phyloP scores from a whole-genome alignment of 2,888 invertebrate genomes.

The Chymomyza procnemis region DNA sequence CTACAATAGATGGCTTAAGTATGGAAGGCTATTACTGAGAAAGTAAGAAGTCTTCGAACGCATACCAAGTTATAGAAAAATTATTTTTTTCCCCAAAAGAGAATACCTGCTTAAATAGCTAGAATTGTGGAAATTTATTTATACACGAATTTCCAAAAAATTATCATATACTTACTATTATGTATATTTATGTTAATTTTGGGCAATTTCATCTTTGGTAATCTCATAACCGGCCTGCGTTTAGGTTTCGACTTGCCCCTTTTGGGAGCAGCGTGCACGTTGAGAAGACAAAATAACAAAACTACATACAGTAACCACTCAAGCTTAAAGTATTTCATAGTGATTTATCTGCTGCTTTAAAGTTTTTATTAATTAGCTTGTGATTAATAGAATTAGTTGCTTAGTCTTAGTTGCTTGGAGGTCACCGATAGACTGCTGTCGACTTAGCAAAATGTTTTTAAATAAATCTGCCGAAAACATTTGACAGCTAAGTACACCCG shows the following conservation, averaged over 20 bases:
- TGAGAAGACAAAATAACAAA: constrained; percentile 23
- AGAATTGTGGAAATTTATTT: too few species aligned
- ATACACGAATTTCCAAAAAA: not conserved
- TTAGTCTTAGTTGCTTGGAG: not conserved
- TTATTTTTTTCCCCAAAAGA: too few species aligned
- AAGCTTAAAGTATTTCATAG: constrained; percentile 51
- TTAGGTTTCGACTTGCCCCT: constrained; percentile 24
- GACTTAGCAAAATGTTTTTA: not conserved
- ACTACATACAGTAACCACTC: constrained; percentile 36
- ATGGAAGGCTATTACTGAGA: too few species aligned
- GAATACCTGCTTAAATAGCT: too few species aligned
- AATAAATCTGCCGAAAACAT: not conserved
- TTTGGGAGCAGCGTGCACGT: constrained; percentile 46
- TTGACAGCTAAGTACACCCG: not conserved
- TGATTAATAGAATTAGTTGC: not conserved
- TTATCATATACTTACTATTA: constrained; percentile 43
- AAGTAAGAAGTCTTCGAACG: too few species aligned
- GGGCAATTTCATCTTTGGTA: constrained; percentile 25
- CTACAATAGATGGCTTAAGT: too few species aligned
- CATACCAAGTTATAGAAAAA: too few species aligned
- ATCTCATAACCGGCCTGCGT: not conserved
- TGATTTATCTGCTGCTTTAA: not conserved
- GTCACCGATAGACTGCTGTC: constrained; percentile 20
- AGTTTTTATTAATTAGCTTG: not conserved
- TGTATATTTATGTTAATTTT: constrained; percentile 50